Evolutionary conservation across 2,888 invertebrate genomes (phyloP).

Genomic region (Cenopis cana): DNA sequence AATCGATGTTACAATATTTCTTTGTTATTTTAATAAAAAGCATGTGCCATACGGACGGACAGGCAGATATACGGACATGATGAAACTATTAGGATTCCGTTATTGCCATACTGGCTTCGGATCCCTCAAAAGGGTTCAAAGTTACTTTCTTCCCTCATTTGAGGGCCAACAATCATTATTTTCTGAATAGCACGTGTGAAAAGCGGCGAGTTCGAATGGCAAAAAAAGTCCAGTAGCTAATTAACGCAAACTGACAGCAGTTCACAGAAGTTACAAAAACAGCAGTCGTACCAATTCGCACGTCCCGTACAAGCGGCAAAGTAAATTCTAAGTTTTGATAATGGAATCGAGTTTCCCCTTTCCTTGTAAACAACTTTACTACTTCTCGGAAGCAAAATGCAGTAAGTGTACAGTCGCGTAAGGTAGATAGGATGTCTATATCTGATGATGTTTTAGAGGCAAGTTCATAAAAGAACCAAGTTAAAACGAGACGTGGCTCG

Average conservation of each 20-base stretch:
- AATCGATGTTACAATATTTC: no score
- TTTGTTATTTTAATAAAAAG: no score
- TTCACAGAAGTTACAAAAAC: neutral
- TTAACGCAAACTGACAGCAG: constrained; percentile 3
- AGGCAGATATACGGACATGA: no score
- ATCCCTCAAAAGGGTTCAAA: no score
- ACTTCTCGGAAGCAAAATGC: neutral
- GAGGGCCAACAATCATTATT: no score
- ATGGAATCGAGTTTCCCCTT: constrained; percentile 18
- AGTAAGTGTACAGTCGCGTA: neutral
- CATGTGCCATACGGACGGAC: no score
- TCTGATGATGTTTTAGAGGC: neutral
- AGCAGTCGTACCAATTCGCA: constrained; percentile 2
- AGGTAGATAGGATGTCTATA: neutral
- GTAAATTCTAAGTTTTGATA: constrained; percentile 21
- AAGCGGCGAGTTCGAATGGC: neutral
- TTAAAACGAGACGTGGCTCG: constrained; percentile 13
- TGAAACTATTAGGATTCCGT: no score
- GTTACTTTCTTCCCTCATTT: no score
- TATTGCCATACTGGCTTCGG: no score
- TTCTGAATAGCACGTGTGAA: no score
- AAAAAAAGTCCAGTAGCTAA: no score
- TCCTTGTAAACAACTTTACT: constrained; percentile 14
- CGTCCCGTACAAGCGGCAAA: constrained; percentile 7
- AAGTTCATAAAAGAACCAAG: constrained; percentile 14